Conservation (phyloP, 2,888 invertebrate genomes). For the Sarcophaga rosellei region DNA sequence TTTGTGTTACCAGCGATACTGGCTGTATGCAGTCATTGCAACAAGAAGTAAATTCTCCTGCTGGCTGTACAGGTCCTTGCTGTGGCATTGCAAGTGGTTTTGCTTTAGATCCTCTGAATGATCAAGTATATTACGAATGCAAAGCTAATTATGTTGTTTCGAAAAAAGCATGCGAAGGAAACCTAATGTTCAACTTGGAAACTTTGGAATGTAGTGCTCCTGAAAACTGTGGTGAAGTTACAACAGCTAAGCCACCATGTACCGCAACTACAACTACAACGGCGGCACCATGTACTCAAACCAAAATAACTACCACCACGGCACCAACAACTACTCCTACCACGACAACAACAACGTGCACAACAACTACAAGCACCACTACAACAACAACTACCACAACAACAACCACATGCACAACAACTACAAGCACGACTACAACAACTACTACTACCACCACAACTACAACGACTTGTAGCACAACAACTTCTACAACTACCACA, state of each 20-base stretch:
- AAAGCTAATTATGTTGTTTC: constrained; percentile 45
- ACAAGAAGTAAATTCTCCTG: neutral
- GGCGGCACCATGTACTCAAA: neutral
- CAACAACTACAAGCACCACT: constrained; percentile 47
- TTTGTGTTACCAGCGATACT: constrained; percentile 74
- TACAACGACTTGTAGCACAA: constrained; percentile 3
- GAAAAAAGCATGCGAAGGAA: constrained; percentile 48
- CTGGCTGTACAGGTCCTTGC: constrained; percentile 64
- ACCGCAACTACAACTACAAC: constrained; percentile 34
- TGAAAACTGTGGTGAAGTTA: constrained; percentile 46
- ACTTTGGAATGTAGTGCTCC: constrained; percentile 59
- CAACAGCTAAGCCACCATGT: constrained; percentile 38
- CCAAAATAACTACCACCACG: neutral
- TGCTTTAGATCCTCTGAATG: constrained; percentile 61
- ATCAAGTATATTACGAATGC: constrained; percentile 68
- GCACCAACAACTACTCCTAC: constrained; percentile 50
- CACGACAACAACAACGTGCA: constrained; percentile 40
- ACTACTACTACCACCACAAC: constrained; percentile 19
- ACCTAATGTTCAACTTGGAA: constrained; percentile 66
- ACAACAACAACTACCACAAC: constrained; percentile 23
- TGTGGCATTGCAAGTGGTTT: constrained; percentile 63
- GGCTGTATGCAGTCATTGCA: constrained; percentile 72
- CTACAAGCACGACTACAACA: neutral
- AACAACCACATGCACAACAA: constrained; percentile 17
- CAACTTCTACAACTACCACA: constrained; percentile 17